phyloP scores from a whole-genome alignment of 1,140 invertebrate species.

The Tetramorium simillimum region DNA sequence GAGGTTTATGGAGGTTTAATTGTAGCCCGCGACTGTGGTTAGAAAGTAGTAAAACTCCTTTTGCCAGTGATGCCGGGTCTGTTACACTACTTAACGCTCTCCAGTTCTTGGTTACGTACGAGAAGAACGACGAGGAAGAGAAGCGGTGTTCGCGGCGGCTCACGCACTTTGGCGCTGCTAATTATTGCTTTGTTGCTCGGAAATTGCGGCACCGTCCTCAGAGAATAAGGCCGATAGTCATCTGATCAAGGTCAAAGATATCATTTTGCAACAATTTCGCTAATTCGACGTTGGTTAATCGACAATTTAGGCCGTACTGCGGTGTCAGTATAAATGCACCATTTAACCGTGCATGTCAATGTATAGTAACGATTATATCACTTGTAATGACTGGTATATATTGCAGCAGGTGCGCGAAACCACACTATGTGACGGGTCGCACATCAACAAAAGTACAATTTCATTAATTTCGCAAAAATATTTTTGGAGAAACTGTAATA shows the following conservation, averaged over 20 bases:
- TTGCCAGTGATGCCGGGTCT: constrained; percentile 61
- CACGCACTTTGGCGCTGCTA: constrained; percentile 71
- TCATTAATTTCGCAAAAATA: neutral
- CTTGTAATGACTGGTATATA: neutral
- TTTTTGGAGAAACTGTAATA: neutral
- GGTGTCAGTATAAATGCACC: neutral
- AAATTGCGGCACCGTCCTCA: constrained; percentile 56
- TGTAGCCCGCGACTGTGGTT: constrained; percentile 82
- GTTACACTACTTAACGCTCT: constrained; percentile 73
- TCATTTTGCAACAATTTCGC: neutral
- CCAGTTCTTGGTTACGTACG: constrained; percentile 58
- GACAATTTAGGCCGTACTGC: neutral
- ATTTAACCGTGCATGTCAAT: neutral
- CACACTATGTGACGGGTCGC: neutral
- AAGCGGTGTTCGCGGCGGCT: constrained; percentile 30
- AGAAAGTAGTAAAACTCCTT: constrained; percentile 83
- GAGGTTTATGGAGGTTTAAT: constrained; percentile 83
- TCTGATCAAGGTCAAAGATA: constrained; percentile 58
- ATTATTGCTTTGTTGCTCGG: constrained; percentile 74
- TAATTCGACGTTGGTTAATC: neutral
- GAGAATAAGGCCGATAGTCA: constrained; percentile 58
- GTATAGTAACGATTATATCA: neutral
- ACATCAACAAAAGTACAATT: neutral
- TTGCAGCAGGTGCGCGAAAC: neutral
- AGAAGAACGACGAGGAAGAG: constrained; percentile 47